phyloP scores from a whole-genome alignment of 1,140 invertebrate genomes.

The Myzus persicae region DNA sequence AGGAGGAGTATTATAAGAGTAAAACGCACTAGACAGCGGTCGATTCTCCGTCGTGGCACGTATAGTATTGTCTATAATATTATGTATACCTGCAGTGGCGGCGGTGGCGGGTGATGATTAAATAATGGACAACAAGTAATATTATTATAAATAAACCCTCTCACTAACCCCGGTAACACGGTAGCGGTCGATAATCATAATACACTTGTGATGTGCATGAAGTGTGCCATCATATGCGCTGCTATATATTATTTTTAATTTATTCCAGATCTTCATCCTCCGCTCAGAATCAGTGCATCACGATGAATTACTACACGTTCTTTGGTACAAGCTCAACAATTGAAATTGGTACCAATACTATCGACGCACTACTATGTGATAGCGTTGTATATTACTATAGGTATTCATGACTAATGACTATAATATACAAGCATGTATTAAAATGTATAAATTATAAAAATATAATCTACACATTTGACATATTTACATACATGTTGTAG shows the following conservation, averaged over 20 bases:
- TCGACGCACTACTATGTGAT: too few species aligned
- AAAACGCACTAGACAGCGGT: not conserved
- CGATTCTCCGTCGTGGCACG: not conserved
- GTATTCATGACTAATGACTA: too few species aligned
- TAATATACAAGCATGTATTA: too few species aligned
- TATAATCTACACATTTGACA: too few species aligned
- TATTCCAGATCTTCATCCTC: not conserved
- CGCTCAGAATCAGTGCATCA: not conserved
- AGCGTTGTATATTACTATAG: not conserved
- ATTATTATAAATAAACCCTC: conserved; percentile 1
- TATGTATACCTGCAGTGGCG: not conserved
- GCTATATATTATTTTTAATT: not conserved
- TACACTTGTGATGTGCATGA: not conserved
- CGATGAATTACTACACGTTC: not conserved
- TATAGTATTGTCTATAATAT: not conserved
- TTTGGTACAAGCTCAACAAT: not conserved
- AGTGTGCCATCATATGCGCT: not conserved
- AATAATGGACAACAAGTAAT: not conserved
- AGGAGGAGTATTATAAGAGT: not conserved
- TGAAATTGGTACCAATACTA: not conserved
- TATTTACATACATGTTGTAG: too few species aligned
- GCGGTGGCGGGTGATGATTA: not conserved
- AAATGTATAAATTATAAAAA: too few species aligned
- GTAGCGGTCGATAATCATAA: not conserved
- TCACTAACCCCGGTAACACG: not conserved